Conservation (phyloP, 1,140 invertebrate genomes). For the Zaprionus vittiger region DNA sequence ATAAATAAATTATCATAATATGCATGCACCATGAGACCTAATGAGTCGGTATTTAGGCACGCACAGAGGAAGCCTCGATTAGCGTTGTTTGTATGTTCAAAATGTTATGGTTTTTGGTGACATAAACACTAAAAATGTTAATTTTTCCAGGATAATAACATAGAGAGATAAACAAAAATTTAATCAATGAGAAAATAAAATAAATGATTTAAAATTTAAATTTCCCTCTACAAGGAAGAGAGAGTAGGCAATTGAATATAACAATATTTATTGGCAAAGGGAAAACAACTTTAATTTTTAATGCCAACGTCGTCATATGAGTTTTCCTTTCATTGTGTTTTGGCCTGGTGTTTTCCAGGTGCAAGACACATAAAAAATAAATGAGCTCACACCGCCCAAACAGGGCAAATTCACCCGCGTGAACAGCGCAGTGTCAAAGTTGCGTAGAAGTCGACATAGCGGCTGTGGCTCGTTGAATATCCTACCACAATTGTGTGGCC, state of each 20-base stretch:
- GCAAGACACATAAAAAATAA: constrained; percentile 74
- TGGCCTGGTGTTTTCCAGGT: constrained; percentile 61
- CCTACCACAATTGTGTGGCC: constrained; percentile 46
- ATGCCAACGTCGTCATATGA: constrained; percentile 49
- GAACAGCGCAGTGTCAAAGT: constrained; percentile 51
- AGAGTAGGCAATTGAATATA: constrained; percentile 33
- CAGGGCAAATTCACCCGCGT: constrained; percentile 35
- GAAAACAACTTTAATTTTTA: constrained; percentile 75
- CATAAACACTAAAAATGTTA: constrained; percentile 1
- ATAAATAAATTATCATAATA: constrained; percentile 70
- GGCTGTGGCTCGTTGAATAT: constrained; percentile 37
- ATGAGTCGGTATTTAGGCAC: constrained; percentile 42
- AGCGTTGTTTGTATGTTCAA: constrained; percentile 32
- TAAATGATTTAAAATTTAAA: constrained; percentile 17
- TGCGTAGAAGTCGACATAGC: constrained; percentile 3
- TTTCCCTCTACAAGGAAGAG: neutral
- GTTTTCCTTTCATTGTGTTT: constrained; percentile 14
- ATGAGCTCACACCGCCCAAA: constrained; percentile 58
- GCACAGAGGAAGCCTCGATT: constrained; percentile 1
- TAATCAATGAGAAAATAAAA: constrained; percentile 58
- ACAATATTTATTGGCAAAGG: constrained; percentile 66
- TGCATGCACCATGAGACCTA: constrained; percentile 30
- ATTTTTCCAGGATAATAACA: neutral
- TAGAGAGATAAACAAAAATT: constrained; percentile 37
- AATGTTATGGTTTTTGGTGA: constrained; percentile 33